Evolutionary conservation across 2,113 vertebrate species (phyloP).

Genomic region (Speoplatyrhinus poulsoni): DNA sequence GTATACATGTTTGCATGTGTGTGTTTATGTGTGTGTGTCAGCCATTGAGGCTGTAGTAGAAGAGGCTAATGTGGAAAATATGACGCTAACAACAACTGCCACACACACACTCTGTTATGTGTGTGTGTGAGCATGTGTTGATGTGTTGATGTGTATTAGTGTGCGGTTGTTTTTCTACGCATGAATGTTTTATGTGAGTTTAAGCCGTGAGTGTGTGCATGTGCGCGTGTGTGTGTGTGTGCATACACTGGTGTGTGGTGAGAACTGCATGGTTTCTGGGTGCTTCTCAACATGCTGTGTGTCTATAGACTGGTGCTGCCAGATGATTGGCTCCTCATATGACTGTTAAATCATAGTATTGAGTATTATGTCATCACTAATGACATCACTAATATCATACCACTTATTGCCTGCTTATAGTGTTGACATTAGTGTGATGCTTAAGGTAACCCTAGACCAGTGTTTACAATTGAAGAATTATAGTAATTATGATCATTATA

Average conservation of each 20-base stretch:
- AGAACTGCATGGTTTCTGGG: background rate
- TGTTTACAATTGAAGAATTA: no score
- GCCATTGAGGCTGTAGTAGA: constrained; percentile 45
- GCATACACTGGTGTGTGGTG: background rate
- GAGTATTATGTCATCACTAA: background rate
- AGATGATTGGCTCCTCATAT: no score
- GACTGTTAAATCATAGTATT: background rate
- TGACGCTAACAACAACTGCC: constrained; percentile 27
- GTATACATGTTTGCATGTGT: background rate
- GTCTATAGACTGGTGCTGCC: background rate
- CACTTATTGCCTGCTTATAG: no score
- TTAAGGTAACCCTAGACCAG: no score
- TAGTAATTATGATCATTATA: no score
- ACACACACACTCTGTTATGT: constrained; percentile 9
- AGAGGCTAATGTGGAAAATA: constrained; percentile 63
- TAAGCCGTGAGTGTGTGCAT: background rate
- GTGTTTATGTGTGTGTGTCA: constrained; percentile 10
- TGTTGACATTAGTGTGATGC: background rate
- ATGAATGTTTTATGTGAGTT: constrained; percentile 1
- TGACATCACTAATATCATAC: background rate
- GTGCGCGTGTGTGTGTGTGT: background rate
- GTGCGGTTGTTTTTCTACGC: background rate
- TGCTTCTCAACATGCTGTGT: background rate
- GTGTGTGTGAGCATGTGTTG: background rate
- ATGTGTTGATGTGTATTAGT: no score